A percentile compares a stretch with the other conserved stretches of the same genome.
These are phyloP conservation scores for Polypedilum vanderplanki DNA, from an alignment of 1,140 invertebrate genomes.

Conservation along the genomic window DNA sequence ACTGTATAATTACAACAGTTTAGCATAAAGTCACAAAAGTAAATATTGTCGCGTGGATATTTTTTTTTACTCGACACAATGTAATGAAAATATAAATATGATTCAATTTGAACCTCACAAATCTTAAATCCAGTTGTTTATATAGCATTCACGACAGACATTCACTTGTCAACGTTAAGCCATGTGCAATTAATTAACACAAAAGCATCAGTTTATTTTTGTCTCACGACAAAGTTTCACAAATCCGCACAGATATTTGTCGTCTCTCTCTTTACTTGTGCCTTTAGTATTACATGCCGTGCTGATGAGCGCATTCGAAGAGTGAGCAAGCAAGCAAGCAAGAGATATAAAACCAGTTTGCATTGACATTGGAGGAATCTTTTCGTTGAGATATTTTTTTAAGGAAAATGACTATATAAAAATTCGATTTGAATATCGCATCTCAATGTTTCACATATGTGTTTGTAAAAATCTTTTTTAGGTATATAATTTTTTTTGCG, in stretches of 20 bases:
- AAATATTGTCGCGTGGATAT: not conserved
- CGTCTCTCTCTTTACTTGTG: not conserved
- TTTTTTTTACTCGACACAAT: not conserved
- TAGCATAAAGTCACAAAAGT: no score
- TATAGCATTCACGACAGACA: conserved; percentile 9
- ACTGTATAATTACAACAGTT: no score
- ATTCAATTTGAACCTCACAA: not conserved
- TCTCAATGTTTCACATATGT: no score
- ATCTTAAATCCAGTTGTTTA: not conserved
- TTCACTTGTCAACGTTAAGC: conserved; percentile 8
- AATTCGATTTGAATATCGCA: not conserved
- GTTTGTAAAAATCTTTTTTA: no score
- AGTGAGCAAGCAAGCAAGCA: not conserved
- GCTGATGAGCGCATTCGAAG: not conserved
- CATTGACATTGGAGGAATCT: not conserved
- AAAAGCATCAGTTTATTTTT: not conserved
- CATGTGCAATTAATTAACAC: conserved; percentile 18
- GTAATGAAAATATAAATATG: not conserved
- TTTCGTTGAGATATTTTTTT: not conserved
- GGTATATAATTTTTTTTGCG: not conserved
- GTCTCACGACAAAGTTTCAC: conserved; percentile 10
- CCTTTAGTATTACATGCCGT: not conserved
- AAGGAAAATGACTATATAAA: not conserved
- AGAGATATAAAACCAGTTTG: not conserved
- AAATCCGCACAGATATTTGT: not conserved